These are phyloP conservation scores for Notarius quadriscutis DNA, from an alignment of 2,113 vertebrate species.

Conservation along the genomic window DNA sequence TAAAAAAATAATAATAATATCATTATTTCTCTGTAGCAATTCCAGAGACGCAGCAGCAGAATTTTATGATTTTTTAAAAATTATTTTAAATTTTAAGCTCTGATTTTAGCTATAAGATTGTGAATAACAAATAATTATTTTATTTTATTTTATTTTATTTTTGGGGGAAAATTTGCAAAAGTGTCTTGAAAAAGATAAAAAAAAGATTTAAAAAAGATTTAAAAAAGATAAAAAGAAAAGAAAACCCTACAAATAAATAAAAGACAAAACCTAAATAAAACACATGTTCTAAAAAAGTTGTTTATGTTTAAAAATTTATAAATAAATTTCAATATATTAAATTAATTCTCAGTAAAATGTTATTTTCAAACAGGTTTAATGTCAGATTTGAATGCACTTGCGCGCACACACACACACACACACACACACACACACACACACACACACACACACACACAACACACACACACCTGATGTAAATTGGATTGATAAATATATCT, in stretches of 20 bases:
- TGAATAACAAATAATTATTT: not conserved
- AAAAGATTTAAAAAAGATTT: too few relatives aligned
- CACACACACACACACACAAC: not conserved
- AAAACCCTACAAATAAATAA: not conserved
- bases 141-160: not conserved
- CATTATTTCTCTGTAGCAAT: not conserved
- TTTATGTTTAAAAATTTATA: not conserved
- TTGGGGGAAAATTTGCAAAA: not conserved
- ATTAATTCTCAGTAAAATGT: not conserved
- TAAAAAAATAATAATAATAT: too few relatives aligned
- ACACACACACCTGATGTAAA: not conserved
- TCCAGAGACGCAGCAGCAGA: not conserved
- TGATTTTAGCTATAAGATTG: not conserved
- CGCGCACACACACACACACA: not conserved
- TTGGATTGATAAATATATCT: not conserved
- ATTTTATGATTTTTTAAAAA: not conserved
- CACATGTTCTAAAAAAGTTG: too few relatives aligned
- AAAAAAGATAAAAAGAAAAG: not conserved
- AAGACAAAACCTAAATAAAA: not conserved
- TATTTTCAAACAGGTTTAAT: not conserved
- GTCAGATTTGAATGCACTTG: not conserved
- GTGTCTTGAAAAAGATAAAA: too few relatives aligned
- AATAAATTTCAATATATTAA: not conserved
- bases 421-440: not conserved
- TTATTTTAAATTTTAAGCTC: not conserved